Evolutionary conservation across 2,888 invertebrate species (phyloP), one percentile per base, ranked within the genome.

Genomic region (Drosophila peninsularis): DNA sequence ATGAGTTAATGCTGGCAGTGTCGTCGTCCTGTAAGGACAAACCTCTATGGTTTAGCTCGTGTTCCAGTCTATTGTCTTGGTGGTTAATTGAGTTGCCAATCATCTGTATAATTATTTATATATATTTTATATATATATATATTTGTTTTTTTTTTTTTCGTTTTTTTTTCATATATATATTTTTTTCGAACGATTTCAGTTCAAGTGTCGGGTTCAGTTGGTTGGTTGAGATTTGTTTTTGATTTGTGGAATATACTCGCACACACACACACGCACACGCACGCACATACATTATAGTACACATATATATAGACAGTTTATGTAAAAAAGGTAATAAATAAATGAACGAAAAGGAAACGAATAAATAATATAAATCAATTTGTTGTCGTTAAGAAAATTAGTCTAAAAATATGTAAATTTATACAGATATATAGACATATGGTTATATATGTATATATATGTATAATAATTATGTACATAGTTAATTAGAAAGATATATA

Each of bases 1-100:
- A 97, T 56, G 97, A 97, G 93, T 97, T 97, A 93, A 97, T 97
- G 94, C 97, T 97, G 90, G 95, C 95, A 91, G 95, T 95, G 93
- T 96, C 96, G 90, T 96, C 96, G 89, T 95, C 95, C 94, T 94
- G 94, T 92, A 94, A 93, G 83, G 94, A 94, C 92, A 94, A 94
- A 91, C 94, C 94, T 91, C 95, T 95, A 92, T 96, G 95, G 93
- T 95, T 95, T 90, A 95, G 94, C 92, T 96, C 96, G 92, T 95
- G 95, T 90, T 96, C 96, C 93, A 96, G 93, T 90, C 95, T 94
- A 92, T 95, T 96, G 92, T 95, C 96, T 91, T 94, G 95, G 92
- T 96, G 96, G 92, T 95, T 96, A 92, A 97, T 96, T 79, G 97
- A 96, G 92, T 97, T 97, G 78, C 94, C 95, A 85, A 95, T 92